These are phyloP conservation scores for Megaceryle maxima DNA, from an alignment of 2,113 vertebrate genomes.

Conservation along the genomic window DNA sequence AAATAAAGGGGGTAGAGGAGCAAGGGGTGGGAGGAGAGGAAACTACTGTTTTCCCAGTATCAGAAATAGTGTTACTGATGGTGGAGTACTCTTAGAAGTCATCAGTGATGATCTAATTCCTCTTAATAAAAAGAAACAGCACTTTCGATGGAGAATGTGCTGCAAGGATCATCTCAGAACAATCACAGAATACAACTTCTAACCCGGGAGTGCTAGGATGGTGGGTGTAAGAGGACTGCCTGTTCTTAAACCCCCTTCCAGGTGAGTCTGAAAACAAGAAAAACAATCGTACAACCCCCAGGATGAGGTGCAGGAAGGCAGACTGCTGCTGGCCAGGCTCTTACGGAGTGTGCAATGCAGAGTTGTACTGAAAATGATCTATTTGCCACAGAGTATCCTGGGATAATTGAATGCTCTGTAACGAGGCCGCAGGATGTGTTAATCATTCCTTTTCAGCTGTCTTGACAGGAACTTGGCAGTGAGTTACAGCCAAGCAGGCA, in stretches of 20 bases:
- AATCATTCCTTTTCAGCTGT: neutral
- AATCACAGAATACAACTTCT: neutral
- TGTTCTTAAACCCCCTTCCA: neutral
- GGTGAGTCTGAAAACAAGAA: neutral
- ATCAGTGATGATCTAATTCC: neutral
- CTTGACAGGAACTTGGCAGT: slow-evolving; percentile 12
- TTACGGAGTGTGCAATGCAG: rapidly evolving
- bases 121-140: neutral
- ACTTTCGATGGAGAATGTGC: rapidly evolving
- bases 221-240: neutral
- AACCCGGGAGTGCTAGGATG: neutral
- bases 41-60: neutral
- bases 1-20: neutral
- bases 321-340: rapidly evolving
- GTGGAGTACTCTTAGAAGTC: neutral
- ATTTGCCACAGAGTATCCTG: neutral
- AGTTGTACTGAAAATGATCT: neutral
- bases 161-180: neutral
- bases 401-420: neutral
- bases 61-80: neutral
- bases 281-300: neutral
- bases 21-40: neutral
- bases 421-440: neutral
- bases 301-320: neutral
- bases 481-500: neutral